These are phyloP conservation scores for Periophthalmodon schlosseri DNA, from an alignment of 2,113 vertebrate species.

Conservation along the genomic window DNA sequence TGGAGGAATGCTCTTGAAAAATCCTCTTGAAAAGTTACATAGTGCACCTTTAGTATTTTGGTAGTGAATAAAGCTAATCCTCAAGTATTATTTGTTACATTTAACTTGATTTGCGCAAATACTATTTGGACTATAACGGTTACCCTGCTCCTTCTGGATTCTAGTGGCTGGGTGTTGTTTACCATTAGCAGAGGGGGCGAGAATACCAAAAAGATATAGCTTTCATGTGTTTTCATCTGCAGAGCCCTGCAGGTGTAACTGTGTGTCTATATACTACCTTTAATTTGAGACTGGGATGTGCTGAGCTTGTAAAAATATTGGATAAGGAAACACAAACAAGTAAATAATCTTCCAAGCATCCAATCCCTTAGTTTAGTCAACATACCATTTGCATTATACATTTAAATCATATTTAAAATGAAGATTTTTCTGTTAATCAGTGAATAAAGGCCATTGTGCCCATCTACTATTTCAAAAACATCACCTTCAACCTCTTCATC, in stretches of 20 bases:
- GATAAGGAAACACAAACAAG: background rate
- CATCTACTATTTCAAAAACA: too few relatives aligned
- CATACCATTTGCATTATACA: background rate
- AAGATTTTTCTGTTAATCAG: too few relatives aligned
- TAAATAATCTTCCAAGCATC: background rate
- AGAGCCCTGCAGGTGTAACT: background rate
- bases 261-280: background rate
- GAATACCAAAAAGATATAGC: slow-evolving; percentile 6
- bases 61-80: too few relatives aligned
- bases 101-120: too few relatives aligned
- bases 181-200: background rate
- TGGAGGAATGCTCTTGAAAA: too few relatives aligned
- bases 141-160: background rate
- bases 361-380: background rate
- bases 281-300: background rate
- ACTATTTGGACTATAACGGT: background rate
- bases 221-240: slow-evolving; percentile 7
- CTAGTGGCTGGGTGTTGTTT: background rate
- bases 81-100: too few relatives aligned
- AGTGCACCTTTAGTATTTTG: too few relatives aligned
- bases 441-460: background rate
- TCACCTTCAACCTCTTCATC: too few relatives aligned
- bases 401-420: too few relatives aligned
- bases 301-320: background rate
- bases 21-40: too few relatives aligned